Evolutionary conservation across 2,797 vertebrate genomes (phyloP), one percentile per base, ranked within the genome.

Genomic region (Bradypodion pumilum): DNA sequence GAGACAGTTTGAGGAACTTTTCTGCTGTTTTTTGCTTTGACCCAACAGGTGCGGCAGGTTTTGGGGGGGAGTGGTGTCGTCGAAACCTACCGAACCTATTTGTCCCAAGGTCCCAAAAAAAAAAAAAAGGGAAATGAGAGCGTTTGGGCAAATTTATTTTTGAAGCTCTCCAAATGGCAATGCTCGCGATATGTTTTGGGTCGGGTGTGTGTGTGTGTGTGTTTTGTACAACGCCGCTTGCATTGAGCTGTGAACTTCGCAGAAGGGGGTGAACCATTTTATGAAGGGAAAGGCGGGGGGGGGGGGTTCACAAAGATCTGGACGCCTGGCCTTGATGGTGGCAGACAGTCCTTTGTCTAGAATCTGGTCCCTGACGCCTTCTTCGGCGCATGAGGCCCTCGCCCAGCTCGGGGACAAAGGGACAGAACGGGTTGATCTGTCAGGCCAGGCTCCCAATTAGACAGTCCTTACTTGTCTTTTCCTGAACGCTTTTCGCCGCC

Each of bases 301-400:
- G 88, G 92, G 92, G 87, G 52, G 37, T n/a, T 15, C 15, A 9
- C 49, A 52, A 91, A 86, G 91, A 91, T 90, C 89, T 89, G 95
- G 96, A 95, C 94, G 95, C 92, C 94, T 89, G 94, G 95, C 89
- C 89, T 88, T 87, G 91, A 80, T 87, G 95, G 95, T 92, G 92
- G 95, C 92, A 94, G 96, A 97, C 96, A 96, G 94, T 87, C 93
- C 95, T 97, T 97, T 97, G 95, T 96, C 96, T 86, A 60, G 91
- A 91, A 93, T 95, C 94, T 94, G 96, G 96, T 96, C 95, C 95
- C 97, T 96, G 93, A 94, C 96, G 95, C 94, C 94, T 96, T 29
- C 95, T 91, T 95, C 92, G 94, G 91, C 95, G 94, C 91, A 85
- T 94, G 93, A 94, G 92, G 95, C 70, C 85, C 46, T 77, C 76